Conservation (phyloP, 2,797 vertebrate genomes). For the Hippoglossus hippoglossus region DNA sequence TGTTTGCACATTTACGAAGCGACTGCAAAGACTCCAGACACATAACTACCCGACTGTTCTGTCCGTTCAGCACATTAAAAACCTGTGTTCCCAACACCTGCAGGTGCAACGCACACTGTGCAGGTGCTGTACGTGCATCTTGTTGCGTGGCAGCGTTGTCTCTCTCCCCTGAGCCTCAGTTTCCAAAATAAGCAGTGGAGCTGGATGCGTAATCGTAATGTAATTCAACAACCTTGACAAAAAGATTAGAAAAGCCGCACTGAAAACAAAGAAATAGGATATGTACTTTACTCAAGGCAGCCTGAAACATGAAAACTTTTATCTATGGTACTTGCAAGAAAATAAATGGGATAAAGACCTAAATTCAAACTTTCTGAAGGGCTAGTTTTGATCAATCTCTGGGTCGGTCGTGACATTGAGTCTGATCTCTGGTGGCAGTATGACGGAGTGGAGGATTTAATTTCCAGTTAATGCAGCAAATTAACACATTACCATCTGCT, state of each 20-base stretch:
- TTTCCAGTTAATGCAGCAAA: slow-evolving; percentile 17
- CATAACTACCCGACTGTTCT: slow-evolving; percentile 36
- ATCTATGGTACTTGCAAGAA: too few relatives aligned
- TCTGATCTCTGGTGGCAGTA: not conserved
- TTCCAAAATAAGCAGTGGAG: slow-evolving; percentile 44
- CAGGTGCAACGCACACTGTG: not conserved
- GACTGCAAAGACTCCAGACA: slow-evolving; percentile 30
- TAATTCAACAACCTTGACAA: not conserved
- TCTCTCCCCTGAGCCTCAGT: slow-evolving; percentile 22
- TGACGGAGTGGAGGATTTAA: slow-evolving; percentile 7
- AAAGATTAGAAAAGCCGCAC: not conserved
- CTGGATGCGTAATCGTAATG: slow-evolving; percentile 17
- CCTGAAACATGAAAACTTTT: not conserved
- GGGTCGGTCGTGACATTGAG: too few relatives aligned
- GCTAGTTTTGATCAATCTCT: not conserved
- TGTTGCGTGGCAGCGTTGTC: slow-evolving; percentile 14
- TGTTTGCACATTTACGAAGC: slow-evolving; percentile 40
- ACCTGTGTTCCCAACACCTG: slow-evolving; percentile 47
- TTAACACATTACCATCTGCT: slow-evolving; percentile 28
- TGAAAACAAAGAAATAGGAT: not conserved
- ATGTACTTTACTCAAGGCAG: not conserved
- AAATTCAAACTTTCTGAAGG: too few relatives aligned
- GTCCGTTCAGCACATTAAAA: slow-evolving; percentile 57
- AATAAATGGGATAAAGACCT: too few relatives aligned
- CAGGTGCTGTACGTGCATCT: slow-evolving; percentile 25